Base-by-base conservation (phyloP, 2,113 vertebrate species). In the Cyanoderma ruficeps region DNA sequence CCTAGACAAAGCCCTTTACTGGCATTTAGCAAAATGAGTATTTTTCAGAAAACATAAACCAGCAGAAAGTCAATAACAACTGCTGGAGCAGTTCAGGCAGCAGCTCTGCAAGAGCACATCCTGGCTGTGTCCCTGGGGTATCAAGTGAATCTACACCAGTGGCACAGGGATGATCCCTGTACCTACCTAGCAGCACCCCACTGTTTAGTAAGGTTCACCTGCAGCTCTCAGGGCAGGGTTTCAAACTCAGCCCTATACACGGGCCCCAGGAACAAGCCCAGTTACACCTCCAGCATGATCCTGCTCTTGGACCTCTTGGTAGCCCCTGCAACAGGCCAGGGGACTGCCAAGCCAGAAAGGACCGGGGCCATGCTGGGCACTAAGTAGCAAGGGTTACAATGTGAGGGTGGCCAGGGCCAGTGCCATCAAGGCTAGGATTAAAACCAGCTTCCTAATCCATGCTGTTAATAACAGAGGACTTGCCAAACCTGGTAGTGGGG, bases 1-100 rank as follows among this genome's bases (percentile, higher is more conserved):
- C 90, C 96, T 81, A 96, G 56, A 96, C 96, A 98, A 98, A 98
- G 96, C 96, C 96, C 97, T 97, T 98, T 97, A 96, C 96, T 96
- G 97, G 96, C 97, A 96, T 97, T 98, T 98, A 98, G 91, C 92
- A 97, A 97, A 97, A 97, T 76, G 71, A 94, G 59, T 95, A 88
- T 96, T 98, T 97, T 88, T 85, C 64, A 84, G 95, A 84, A 95
- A 93, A 90, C 78, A 97, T 89, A 95, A 90, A 88, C 11, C 87
- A 82, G 67, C 69, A 82, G 91, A 78, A 87, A 93, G 78, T 82
- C 77, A 18, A 41, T 31, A 52, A 59, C 68, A 70, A 89, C 46
- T 2, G 13, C 44, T 70, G 61, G 41, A 96, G 88, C 74, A 91
- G 47, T 44, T 82, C n/a, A 31, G 74, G 92, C 75, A 88, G 89